These are phyloP conservation scores for Physeter macrocephalus DNA, from an alignment of 2,113 vertebrate genomes.

Conservation along the genomic window DNA sequence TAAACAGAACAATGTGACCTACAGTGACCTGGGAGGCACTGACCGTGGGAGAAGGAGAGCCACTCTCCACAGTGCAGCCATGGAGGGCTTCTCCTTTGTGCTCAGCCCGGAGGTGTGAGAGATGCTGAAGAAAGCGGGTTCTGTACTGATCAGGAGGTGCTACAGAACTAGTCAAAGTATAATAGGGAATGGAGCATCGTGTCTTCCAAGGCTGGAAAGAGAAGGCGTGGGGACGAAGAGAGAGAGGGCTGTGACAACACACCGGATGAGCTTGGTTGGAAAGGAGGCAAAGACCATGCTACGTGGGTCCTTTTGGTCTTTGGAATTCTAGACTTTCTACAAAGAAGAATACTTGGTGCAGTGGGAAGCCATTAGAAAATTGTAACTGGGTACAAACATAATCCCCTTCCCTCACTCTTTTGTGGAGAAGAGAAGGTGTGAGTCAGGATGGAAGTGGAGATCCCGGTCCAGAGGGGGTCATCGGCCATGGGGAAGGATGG, in stretches of 20 bases:
- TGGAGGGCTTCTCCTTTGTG: not conserved
- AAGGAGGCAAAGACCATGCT: not conserved
- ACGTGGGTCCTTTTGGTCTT: rapidly evolving
- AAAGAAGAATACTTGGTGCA: not conserved
- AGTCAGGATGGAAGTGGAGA: not conserved
- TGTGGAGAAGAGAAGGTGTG: not conserved
- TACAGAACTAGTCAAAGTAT: not conserved
- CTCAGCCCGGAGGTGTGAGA: not conserved
- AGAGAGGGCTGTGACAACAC: rapidly evolving
- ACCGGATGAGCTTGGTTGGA: not conserved
- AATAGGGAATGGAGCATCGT: not conserved
- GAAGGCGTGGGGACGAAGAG: not conserved
- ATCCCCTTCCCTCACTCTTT: no score
- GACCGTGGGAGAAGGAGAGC: not conserved
- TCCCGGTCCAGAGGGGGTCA: not conserved
- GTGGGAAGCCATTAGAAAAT: not conserved
- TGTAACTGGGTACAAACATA: not conserved
- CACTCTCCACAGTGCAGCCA: not conserved
- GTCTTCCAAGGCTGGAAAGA: not conserved
- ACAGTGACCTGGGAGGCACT: not conserved
- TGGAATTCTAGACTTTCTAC: not conserved
- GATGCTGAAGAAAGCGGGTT: not conserved
- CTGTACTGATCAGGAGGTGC: not conserved
- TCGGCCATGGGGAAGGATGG: rapidly evolving
- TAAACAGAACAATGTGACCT: not conserved